Evolutionary conservation across 2,113 vertebrate genomes (phyloP).

Genomic region (Daphoenositta chrysoptera): DNA sequence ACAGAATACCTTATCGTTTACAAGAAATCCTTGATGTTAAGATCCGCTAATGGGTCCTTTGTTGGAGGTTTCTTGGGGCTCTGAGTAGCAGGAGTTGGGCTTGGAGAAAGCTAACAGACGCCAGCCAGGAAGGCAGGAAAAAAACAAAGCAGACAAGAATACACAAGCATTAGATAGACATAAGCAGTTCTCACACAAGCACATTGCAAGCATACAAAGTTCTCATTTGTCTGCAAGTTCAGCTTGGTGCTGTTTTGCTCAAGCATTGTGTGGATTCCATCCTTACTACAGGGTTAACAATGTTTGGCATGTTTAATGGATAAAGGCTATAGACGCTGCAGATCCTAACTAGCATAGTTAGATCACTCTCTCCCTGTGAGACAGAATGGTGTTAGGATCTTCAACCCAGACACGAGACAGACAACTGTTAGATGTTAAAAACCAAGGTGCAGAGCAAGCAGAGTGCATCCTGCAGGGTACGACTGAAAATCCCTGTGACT

Average conservation of each 20-base stretch:
- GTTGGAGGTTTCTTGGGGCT: constrained; percentile 97
- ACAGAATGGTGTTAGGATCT: background rate
- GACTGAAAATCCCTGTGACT: background rate
- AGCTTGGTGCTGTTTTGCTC: background rate
- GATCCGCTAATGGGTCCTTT: constrained; percentile 98
- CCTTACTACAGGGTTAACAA: background rate
- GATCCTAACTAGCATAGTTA: background rate
- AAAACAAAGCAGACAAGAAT: constrained; percentile 62
- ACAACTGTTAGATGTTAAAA: background rate
- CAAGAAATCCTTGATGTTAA: constrained; percentile 99
- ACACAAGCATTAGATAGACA: constrained; percentile 59
- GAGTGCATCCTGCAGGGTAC: background rate
- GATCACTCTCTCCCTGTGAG: background rate
- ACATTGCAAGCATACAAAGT: constrained; percentile 14
- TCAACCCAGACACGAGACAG: background rate
- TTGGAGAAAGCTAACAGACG: constrained; percentile 86
- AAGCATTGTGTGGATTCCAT: background rate
- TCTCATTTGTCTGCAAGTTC: background rate
- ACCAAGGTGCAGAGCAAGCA: background rate
- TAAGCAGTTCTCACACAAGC: background rate
- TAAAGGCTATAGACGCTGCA: background rate
- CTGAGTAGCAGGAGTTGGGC: constrained; percentile 87
- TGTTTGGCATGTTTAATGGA: background rate
- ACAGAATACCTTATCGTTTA: constrained; percentile 83
- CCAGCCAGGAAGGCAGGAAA: constrained; percentile 59